Evolutionary conservation across 2,113 vertebrate species (phyloP).

Genomic region (Garra rufa): DNA sequence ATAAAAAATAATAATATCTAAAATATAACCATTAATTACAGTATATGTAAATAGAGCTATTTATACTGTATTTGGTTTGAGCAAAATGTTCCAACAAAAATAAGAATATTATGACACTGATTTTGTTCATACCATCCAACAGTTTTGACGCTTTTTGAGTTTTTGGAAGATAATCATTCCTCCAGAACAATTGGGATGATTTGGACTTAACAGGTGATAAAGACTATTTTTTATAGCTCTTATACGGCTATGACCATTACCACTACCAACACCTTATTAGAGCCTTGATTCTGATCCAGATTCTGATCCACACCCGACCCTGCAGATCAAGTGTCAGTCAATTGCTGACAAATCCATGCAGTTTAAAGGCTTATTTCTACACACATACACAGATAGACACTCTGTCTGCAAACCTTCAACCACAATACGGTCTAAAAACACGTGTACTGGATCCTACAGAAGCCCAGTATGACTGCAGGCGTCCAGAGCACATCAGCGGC

Average conservation of each 20-base stretch:
- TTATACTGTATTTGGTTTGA: no score
- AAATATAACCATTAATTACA: no score
- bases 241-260: not conserved
- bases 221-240: not conserved
- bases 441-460: not conserved
- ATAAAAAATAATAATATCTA: no score
- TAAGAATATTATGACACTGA: no score
- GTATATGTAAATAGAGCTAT: no score
- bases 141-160: not conserved
- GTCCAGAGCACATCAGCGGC: not conserved
- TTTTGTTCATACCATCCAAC: no score
- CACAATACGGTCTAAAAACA: not conserved
- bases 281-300: not conserved
- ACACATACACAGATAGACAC: not conserved
- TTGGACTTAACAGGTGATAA: not conserved
- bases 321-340: not conserved
- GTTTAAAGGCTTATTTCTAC: not conserved
- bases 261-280: not conserved
- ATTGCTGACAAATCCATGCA: not conserved
- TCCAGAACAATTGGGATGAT: not conserved
- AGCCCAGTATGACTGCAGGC: not conserved
- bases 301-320: not conserved
- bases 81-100: no score
- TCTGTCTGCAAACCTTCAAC: not conserved
- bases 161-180: not conserved